These are phyloP conservation scores for Porites lutea DNA, from an alignment of 64 coral and sea anemone species.

Conservation along the genomic window DNA sequence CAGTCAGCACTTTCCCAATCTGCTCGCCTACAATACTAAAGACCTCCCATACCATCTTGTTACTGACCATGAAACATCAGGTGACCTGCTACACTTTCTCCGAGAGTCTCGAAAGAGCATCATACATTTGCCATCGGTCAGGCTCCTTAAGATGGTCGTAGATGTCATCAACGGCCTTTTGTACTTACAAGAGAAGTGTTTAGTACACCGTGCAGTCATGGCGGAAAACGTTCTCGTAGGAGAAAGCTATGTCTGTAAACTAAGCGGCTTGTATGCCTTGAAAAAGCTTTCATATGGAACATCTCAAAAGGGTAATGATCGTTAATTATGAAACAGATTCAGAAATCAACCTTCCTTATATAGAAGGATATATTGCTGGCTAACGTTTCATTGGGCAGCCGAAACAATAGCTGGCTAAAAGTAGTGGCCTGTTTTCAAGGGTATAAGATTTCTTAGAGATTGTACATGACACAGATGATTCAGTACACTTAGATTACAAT, in stretches of 20 bases:
- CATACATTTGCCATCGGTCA: not conserved
- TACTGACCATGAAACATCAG: not conserved
- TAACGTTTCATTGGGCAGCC: no score
- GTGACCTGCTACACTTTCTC: slow-evolving; percentile 63
- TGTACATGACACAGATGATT: no score
- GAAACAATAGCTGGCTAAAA: no score
- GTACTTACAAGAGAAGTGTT: slow-evolving; percentile 20
- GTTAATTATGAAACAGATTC: not conserved
- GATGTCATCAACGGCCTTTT: slow-evolving; percentile 26
- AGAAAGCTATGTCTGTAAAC: slow-evolving; percentile 33
- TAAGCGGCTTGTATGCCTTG: slow-evolving; percentile 58
- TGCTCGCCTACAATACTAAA: slow-evolving; percentile 44
- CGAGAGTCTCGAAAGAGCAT: not conserved
- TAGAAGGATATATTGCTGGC: no score
- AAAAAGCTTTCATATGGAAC: not conserved
- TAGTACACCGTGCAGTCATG: slow-evolving; percentile 66
- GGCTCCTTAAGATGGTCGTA: slow-evolving; percentile 32
- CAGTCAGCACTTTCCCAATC: slow-evolving; percentile 9
- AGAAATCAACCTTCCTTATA: no score
- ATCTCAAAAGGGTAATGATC: not conserved
- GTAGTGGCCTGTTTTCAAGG: no score
- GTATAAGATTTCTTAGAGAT: no score
- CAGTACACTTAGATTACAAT: no score
- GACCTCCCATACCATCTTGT: slow-evolving; percentile 55
- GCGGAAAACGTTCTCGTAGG: slow-evolving; percentile 68